Percentiles rank a stretch among this genome's conserved stretches.
These are phyloP conservation scores for Crematogaster levior DNA, from an alignment of 2,888 invertebrate genomes.

Conservation along the genomic window DNA sequence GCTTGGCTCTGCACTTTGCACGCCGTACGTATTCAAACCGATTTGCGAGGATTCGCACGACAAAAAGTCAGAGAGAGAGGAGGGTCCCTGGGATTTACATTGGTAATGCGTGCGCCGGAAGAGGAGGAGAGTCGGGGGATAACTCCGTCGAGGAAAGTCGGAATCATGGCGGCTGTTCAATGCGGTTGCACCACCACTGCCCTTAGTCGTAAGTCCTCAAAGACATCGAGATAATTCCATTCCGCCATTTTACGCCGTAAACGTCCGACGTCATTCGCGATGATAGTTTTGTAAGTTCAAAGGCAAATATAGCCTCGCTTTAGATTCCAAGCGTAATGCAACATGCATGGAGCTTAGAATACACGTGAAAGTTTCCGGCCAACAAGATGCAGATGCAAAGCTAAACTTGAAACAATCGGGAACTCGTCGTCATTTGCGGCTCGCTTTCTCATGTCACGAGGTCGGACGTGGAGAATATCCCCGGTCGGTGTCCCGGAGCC, in stretches of 20 bases:
- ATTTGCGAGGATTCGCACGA: conserved; percentile 81
- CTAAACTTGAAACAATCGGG: conserved; percentile 35
- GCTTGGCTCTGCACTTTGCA: conserved; percentile 73
- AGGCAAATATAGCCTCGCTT: neutral
- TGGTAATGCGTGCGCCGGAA: conserved; percentile 77
- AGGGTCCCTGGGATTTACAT: conserved; percentile 78
- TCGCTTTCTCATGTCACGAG: conserved; percentile 55
- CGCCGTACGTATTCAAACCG: conserved; percentile 80
- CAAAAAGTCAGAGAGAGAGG: conserved; percentile 78
- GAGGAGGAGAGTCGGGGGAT: conserved; percentile 25
- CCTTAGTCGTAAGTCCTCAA: conserved; percentile 26
- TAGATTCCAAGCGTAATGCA: neutral
- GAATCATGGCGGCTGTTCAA: conserved; percentile 57
- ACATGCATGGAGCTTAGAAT: neutral
- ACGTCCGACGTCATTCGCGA: neutral
- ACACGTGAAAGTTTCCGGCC: conserved; percentile 22
- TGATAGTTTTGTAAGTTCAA: neutral
- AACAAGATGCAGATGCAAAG: conserved; percentile 18
- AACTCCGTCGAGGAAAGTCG: conserved; percentile 61
- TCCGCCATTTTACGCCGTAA: conserved; percentile 1
- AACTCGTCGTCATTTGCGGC: conserved; percentile 49
- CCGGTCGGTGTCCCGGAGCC: conserved; percentile 74
- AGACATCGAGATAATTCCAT: conserved; percentile 30
- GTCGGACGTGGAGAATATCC: conserved; percentile 59
- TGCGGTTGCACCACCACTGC: conserved; percentile 37